Evolutionary conservation across 2,797 vertebrate genomes (phyloP).

Genomic region (Falco concolor): DNA sequence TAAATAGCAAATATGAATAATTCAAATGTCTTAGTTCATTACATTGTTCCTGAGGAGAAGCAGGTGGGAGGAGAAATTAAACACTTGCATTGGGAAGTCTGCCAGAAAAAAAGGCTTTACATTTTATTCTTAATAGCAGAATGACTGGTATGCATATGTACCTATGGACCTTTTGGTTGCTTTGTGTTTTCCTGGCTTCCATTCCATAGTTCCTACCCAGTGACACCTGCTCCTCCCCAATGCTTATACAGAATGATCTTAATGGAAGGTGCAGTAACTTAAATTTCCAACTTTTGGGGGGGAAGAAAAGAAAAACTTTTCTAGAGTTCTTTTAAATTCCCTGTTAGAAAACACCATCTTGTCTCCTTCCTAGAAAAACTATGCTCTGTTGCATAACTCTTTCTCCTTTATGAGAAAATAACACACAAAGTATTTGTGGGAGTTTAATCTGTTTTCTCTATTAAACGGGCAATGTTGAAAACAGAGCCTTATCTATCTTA

Average conservation of each 20-base stretch:
- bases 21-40: slow-evolving; percentile 37
- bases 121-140: slow-evolving; percentile 23
- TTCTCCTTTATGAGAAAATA: neutral
- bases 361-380: neutral
- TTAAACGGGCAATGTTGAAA: neutral
- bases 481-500: neutral
- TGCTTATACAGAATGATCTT: neutral
- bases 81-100: slow-evolving; percentile 4
- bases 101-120: slow-evolving; percentile 30
- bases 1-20: slow-evolving; percentile 55
- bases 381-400: neutral
- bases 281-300: neutral
- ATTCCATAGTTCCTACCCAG: neutral
- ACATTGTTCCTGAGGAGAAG: slow-evolving; percentile 48
- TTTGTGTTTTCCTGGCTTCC: slow-evolving; percentile 12
- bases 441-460: neutral
- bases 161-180: neutral
- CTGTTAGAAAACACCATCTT: neutral
- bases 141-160: neutral
- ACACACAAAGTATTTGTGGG: neutral
- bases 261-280: neutral
- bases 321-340: neutral
- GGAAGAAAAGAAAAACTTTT: neutral
- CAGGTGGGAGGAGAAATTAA: slow-evolving; percentile 57
- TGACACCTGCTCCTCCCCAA: neutral